Conservation (phyloP, 1,140 invertebrate species). For the Dolichoris vasculosae region DNA sequence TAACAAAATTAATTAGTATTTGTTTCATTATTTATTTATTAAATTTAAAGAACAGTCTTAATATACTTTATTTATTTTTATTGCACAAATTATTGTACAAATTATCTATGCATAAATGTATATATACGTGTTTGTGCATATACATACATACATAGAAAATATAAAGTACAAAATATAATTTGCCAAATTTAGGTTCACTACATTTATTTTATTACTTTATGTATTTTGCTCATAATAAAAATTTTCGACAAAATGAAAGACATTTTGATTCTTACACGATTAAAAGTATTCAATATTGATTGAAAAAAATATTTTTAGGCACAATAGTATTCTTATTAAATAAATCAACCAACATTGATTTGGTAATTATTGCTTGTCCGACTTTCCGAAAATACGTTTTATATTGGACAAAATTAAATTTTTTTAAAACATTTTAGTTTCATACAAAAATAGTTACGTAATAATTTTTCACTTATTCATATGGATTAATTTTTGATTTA, state of each 20-base stretch:
- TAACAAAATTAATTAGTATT: constrained; percentile 2
- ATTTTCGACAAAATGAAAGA: constrained; percentile 33
- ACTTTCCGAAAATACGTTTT: constrained; percentile 28
- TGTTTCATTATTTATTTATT: constrained; percentile 20
- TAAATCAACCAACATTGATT: constrained; percentile 7
- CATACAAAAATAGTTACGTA: background rate
- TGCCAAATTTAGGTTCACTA: background rate
- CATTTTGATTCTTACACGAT: constrained; percentile 41
- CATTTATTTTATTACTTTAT: constrained; percentile 1
- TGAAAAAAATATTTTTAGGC: constrained; percentile 44
- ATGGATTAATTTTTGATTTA: background rate
- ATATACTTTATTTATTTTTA: constrained; percentile 23
- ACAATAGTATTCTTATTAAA: constrained; percentile 40
- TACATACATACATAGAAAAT: constrained; percentile 10
- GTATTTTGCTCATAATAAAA: constrained; percentile 14
- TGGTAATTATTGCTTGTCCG: constrained; percentile 4
- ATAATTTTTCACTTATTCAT: constrained; percentile 20
- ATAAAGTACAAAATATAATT: background rate
- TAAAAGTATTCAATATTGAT: constrained; percentile 45
- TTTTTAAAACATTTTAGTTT: background rate
- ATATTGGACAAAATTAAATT: background rate
- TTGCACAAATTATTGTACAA: constrained; percentile 15
- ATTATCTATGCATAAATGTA: background rate
- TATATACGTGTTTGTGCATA: too few species aligned
- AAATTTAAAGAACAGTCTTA: background rate